phyloP scores from a whole-genome alignment of 2,113 vertebrate species.

The Azemiops feae region DNA sequence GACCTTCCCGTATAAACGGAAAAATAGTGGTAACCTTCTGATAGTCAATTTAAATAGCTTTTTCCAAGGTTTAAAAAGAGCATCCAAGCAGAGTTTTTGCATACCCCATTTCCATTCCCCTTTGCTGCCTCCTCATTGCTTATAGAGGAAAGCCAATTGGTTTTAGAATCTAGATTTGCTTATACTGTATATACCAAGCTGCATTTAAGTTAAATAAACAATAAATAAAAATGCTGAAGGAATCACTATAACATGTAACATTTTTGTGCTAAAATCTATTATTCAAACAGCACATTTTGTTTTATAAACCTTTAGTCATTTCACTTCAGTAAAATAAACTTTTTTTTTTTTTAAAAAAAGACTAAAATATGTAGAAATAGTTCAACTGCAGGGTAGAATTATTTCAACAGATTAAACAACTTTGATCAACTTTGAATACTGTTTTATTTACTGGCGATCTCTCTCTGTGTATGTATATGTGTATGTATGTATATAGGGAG shows the following conservation, averaged over 20 bases:
- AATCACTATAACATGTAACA: background rate
- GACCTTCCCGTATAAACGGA: background rate
- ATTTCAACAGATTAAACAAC: background rate
- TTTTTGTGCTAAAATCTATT: background rate
- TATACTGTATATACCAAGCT: no score
- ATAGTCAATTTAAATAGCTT: background rate
- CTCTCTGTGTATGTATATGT: no score
- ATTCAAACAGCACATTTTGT: background rate
- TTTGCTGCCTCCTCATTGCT: background rate
- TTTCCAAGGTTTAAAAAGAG: background rate
- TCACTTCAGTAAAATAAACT: background rate
- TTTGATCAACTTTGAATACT: background rate
- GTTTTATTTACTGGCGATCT: background rate
- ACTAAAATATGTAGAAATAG: background rate
- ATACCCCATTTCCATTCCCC: background rate
- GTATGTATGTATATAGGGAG: accelerated
- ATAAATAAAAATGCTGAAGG: background rate
- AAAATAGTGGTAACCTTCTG: background rate
- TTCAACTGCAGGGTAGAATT: background rate
- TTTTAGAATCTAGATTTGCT: background rate
- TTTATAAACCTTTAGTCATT: background rate
- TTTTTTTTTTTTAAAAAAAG: background rate
- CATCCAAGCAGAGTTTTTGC: background rate
- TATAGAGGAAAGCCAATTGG: background rate
- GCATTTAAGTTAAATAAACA: background rate